These are phyloP conservation scores for Rhineura floridana DNA, from an alignment of 2,113 vertebrate species.

Conservation along the genomic window DNA sequence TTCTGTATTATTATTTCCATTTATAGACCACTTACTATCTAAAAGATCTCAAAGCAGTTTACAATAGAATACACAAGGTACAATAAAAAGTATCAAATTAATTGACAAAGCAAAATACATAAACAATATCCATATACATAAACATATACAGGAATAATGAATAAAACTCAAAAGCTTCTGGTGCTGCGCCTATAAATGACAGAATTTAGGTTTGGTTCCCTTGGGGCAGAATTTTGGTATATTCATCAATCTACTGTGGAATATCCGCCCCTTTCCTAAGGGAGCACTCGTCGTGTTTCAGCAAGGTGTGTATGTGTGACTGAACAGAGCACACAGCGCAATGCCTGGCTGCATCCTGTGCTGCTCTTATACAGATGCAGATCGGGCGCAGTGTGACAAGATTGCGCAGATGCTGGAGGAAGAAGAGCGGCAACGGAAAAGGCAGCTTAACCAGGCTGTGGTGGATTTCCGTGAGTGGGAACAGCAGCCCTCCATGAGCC, in stretches of 20 bases:
- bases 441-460: slow-evolving; percentile 55
- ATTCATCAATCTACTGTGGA: not conserved
- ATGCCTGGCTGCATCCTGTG: not conserved
- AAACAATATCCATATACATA: too few species aligned
- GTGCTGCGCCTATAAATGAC: too few species aligned
- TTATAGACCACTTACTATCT: too few species aligned
- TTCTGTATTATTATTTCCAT: too few species aligned
- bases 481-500: slow-evolving; percentile 68
- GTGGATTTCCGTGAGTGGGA: slow-evolving; percentile 65
- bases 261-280: not conserved
- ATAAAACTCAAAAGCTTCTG: too few species aligned
- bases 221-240: not conserved
- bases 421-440: slow-evolving; percentile 66
- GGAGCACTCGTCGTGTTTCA: not conserved
- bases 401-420: slow-evolving; percentile 70
- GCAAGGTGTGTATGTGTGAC: too few species aligned
- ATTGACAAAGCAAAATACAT: too few species aligned
- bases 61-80: too few species aligned
- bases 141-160: too few species aligned
- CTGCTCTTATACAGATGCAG: slow-evolving; percentile 58
- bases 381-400: slow-evolving; percentile 60
- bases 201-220: not conserved
- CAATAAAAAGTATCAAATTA: too few species aligned
- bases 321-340: not conserved
- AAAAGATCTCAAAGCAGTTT: too few species aligned